A percentile compares a stretch with the other conserved stretches of the same genome.
Conservation (phyloP, 2,797 vertebrate genomes). For the Artibeus jamaicensis region DNA sequence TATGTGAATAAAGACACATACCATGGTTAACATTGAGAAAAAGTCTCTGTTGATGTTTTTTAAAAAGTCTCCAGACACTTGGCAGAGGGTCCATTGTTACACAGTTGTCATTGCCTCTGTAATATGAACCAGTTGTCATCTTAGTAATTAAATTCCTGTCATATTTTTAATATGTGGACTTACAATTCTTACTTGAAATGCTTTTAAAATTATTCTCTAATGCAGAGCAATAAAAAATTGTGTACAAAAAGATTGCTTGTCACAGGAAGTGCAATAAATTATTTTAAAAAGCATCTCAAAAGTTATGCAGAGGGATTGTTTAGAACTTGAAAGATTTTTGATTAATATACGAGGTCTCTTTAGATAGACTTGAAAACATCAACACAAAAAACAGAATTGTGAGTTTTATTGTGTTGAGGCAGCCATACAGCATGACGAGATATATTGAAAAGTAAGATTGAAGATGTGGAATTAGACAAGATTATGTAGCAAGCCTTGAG, state of each 20-base stretch:
- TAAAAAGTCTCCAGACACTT: neutral
- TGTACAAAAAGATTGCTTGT: neutral
- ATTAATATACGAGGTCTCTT: neutral
- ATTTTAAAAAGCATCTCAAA: neutral
- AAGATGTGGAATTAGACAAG: neutral
- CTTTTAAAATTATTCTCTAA: neutral
- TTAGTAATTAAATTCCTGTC: neutral
- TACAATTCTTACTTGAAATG: neutral
- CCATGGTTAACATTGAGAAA: neutral
- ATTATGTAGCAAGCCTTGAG: neutral
- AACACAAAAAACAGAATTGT: neutral
- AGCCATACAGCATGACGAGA: neutral
- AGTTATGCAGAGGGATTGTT: neutral
- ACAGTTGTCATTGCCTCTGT: neutral
- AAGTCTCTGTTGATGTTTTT: neutral
- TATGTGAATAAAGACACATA: neutral
- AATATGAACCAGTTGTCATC: neutral
- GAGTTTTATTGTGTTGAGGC: neutral
- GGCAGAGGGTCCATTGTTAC: neutral
- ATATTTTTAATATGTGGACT: neutral
- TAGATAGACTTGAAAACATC: neutral
- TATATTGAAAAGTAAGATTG: neutral
- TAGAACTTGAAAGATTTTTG: neutral
- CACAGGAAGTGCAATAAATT: neutral
- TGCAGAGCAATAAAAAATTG: neutral